A percentile compares a stretch with the other conserved stretches of the same genome.
Evolutionary conservation across 2,113 vertebrate genomes (phyloP).

Genomic region (Martes martes): DNA sequence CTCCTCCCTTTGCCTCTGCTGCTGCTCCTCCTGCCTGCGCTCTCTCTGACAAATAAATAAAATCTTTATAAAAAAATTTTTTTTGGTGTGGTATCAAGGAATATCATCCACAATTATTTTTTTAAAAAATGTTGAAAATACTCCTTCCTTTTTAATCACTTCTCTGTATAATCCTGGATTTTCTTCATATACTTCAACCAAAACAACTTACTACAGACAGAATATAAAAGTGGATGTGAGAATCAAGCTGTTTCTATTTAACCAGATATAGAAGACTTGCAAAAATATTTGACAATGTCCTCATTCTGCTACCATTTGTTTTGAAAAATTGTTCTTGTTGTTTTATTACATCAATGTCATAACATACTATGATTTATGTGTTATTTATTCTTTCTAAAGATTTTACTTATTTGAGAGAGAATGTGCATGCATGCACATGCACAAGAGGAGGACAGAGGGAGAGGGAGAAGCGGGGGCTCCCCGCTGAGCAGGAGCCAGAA

Average conservation of each 20-base stretch:
- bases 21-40: neutral
- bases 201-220: constrained; percentile 19
- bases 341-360: neutral
- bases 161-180: constrained; percentile 13
- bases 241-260: constrained; percentile 13
- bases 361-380: neutral
- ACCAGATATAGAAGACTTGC: neutral
- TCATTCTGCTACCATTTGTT: constrained; percentile 23
- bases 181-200: constrained; percentile 36
- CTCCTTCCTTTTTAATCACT: neutral
- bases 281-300: neutral
- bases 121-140: neutral
- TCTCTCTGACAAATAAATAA: neutral
- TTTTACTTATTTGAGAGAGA: too few species aligned
- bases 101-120: neutral
- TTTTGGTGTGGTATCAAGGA: neutral
- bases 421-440: too few species aligned
- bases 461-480: too few species aligned
- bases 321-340: neutral
- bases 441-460: neutral
- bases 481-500: too few species aligned
- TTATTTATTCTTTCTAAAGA: neutral
- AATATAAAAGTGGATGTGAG: neutral
- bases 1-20: neutral
- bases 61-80: neutral